Evolutionary conservation across 2,888 invertebrate genomes (phyloP), one percentile per base, ranked within the genome.

Genomic region (Apodemia zela): DNA sequence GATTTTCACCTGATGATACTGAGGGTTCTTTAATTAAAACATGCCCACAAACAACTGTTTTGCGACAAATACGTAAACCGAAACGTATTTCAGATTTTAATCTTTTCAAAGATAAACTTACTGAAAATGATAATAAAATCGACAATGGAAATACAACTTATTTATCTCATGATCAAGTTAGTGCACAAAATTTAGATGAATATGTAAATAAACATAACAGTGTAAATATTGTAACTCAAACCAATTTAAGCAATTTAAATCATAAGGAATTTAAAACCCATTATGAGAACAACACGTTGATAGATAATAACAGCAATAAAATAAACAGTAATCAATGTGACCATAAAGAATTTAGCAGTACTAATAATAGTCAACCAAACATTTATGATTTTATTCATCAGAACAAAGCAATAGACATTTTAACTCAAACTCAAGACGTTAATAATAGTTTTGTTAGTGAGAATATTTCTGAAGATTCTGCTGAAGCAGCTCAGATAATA

Each of bases 401-500:
- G 10, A 54, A 25, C 13, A 25, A 54, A 54, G 54, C 15, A 15
- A 57, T 29, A 15, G 21, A 57, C 3, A 29, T 57, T 29, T 57
- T 57, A 29, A 57, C 29, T 57, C 57, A 57, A 57, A 57, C 54
- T 25, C 29, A 57, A 25, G 54, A 57, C 8, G 15, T 57, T 29
- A 54, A 54, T 11, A 54, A 25, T 21, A 13, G 25, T 13, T 13
- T 13, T 21, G 5, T 3, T 7, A 57, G 15, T 57, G 25, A 29
- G 2, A 29, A 57, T 8, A 42, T 57, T 10, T 60, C 45, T 58
- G 67, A 69, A 42, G 67, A 68, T 15, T 63, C 67, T 29, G 63
- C 66, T 33, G 72, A 75, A 42, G 67, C 70, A 71, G 58, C 35
- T 17, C 78, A 81, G 69, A 66, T 74, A 2, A 71, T 90, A 4